phyloP scores from a whole-genome alignment of 2,888 invertebrate species.

The Heliothis peltigera region DNA sequence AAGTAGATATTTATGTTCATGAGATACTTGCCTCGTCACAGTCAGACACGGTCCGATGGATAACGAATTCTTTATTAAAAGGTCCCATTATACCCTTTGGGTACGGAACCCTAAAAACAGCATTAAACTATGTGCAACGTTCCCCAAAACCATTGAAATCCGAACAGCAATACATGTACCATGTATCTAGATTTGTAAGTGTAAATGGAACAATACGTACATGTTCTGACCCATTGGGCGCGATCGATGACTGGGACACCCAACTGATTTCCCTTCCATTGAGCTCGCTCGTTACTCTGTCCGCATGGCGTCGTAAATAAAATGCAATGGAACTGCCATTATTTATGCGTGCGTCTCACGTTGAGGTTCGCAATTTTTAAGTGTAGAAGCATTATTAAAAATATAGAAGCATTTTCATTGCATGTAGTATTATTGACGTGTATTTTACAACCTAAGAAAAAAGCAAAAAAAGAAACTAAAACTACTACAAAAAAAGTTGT shows the following conservation, averaged over 20 bases:
- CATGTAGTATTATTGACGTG: too few species aligned
- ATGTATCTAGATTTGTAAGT: constrained; percentile 71
- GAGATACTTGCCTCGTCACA: too few species aligned
- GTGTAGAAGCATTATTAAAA: too few species aligned
- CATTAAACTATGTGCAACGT: background rate
- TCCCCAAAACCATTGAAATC: constrained; percentile 7
- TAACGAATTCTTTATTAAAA: too few species aligned
- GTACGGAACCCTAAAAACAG: too few species aligned
- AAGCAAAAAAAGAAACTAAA: too few species aligned
- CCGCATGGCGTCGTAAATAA: constrained; percentile 57
- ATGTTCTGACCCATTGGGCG: constrained; percentile 78
- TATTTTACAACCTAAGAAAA: too few species aligned
- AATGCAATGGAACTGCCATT: constrained; percentile 39
- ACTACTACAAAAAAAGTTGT: too few species aligned
- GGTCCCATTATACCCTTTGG: too few species aligned
- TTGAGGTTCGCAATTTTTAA: background rate
- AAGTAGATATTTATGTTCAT: too few species aligned
- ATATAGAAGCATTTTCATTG: too few species aligned
- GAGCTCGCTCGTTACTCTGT: constrained; percentile 61
- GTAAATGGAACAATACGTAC: constrained; percentile 80
- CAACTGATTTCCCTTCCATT: constrained; percentile 76
- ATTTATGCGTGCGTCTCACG: constrained; percentile 37
- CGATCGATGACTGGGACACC: constrained; percentile 74
- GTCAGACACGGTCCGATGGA: too few species aligned
- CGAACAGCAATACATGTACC: constrained; percentile 25